phyloP scores from a whole-genome alignment of 2,888 invertebrate species.

The Diarsia dahlii region DNA sequence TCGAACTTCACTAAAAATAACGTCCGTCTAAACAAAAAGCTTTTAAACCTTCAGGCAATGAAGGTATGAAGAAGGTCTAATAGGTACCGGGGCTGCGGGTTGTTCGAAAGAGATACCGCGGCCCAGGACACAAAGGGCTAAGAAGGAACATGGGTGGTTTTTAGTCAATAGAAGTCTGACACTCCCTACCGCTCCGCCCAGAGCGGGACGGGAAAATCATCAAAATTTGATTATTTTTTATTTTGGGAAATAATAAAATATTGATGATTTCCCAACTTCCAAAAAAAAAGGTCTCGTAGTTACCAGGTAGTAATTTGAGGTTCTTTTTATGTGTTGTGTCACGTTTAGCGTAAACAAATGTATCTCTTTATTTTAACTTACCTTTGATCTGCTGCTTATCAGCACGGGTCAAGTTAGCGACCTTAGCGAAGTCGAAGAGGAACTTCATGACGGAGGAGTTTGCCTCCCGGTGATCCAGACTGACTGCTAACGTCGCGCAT shows the following conservation, averaged over 20 bases:
- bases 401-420: conserved; percentile 85
- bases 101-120: too few relatives aligned
- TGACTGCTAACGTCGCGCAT: conserved; percentile 95
- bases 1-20: background rate
- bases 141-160: too few relatives aligned
- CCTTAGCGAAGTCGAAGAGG: conserved; percentile 95
- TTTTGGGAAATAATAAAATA: too few relatives aligned
- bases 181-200: too few relatives aligned
- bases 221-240: too few relatives aligned
- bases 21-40: background rate
- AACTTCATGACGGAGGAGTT: conserved; percentile 99
- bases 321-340: background rate
- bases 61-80: too few relatives aligned
- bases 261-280: too few relatives aligned
- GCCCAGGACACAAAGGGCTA: too few relatives aligned
- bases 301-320: background rate
- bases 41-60: too few relatives aligned
- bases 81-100: too few relatives aligned
- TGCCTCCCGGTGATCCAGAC: conserved; percentile 98
- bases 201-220: too few relatives aligned
- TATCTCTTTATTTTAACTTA: conserved; percentile 33
- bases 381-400: conserved; percentile 72
- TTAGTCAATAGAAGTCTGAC: too few relatives aligned
- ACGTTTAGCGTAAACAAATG: background rate
- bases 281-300: background rate